A percentile compares a stretch with the other conserved stretches of the same genome.
These are phyloP conservation scores for Agrotis segetum DNA, from an alignment of 2,888 invertebrate genomes.

Conservation along the genomic window DNA sequence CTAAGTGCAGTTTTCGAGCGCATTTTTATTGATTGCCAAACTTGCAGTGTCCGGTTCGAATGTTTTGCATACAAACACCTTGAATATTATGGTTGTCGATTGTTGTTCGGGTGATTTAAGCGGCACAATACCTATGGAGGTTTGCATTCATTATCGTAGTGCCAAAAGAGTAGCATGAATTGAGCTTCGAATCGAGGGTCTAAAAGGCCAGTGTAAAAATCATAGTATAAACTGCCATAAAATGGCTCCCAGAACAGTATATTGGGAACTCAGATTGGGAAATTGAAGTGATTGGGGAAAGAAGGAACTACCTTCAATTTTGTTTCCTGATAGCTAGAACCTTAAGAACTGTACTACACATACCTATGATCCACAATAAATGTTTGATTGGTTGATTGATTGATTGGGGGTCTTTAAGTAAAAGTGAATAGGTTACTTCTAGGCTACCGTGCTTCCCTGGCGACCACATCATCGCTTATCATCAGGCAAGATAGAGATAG, in stretches of 20 bases:
- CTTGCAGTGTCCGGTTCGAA: conserved; percentile 49
- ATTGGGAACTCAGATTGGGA: not conserved
- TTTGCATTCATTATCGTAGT: not conserved
- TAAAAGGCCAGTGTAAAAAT: too few relatives aligned
- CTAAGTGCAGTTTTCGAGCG: conserved; percentile 54
- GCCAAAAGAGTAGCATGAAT: not conserved
- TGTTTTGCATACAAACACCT: conserved; percentile 54
- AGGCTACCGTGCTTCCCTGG: too few relatives aligned
- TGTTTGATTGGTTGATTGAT: too few relatives aligned
- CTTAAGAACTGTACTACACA: too few relatives aligned
- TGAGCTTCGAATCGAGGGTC: too few relatives aligned
- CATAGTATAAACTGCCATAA: too few relatives aligned
- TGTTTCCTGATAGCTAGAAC: too few relatives aligned
- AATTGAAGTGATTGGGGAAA: not conserved
- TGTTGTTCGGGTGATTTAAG: not conserved
- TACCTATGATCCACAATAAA: too few relatives aligned
- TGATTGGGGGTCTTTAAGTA: too few relatives aligned
- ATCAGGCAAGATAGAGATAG: too few relatives aligned
- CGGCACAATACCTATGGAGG: not conserved
- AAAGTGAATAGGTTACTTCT: too few relatives aligned
- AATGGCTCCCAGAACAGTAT: not conserved
- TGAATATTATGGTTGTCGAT: conserved; percentile 33
- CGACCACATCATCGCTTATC: too few relatives aligned
- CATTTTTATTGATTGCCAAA: conserved; percentile 58
- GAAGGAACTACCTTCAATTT: not conserved